phyloP scores from a whole-genome alignment of 2,113 vertebrate species.

The Phalacrocorax brasilianus region DNA sequence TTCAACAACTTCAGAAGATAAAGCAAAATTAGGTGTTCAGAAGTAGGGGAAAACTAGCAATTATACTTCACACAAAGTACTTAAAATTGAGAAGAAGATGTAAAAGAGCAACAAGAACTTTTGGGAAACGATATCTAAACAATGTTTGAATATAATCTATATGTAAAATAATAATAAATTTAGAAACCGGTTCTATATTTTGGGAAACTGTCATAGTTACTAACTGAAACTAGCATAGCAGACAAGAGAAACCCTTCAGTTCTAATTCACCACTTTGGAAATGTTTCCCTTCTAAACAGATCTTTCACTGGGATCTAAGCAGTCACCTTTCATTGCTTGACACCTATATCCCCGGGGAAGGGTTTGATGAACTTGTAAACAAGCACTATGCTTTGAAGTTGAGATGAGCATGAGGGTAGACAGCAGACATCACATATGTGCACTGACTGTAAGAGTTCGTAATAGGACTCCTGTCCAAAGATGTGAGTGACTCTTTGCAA shows the following conservation, averaged over 20 bases:
- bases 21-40: neutral
- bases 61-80: neutral
- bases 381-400: conserved; percentile 25
- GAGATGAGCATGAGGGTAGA: conserved; percentile 30
- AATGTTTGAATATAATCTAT: neutral
- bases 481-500: neutral
- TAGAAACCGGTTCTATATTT: neutral
- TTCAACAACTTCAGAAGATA: neutral
- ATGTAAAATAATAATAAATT: neutral
- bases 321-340: conserved; percentile 61
- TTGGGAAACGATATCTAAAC: neutral
- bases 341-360: conserved; percentile 27
- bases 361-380: conserved; percentile 68
- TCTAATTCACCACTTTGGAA: neutral
- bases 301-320: conserved; percentile 14
- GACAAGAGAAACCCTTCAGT: neutral
- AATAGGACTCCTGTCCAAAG: neutral
- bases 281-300: conserved; percentile 28
- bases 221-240: neutral
- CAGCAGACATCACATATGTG: conserved; percentile 49
- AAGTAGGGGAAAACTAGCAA: neutral
- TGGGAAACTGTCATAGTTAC: neutral
- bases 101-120: neutral
- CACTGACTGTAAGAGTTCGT: neutral
- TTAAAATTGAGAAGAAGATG: neutral